These are phyloP conservation scores for Rhagophthalmus giganteus DNA, from an alignment of 2,888 invertebrate species.

Conservation along the genomic window DNA sequence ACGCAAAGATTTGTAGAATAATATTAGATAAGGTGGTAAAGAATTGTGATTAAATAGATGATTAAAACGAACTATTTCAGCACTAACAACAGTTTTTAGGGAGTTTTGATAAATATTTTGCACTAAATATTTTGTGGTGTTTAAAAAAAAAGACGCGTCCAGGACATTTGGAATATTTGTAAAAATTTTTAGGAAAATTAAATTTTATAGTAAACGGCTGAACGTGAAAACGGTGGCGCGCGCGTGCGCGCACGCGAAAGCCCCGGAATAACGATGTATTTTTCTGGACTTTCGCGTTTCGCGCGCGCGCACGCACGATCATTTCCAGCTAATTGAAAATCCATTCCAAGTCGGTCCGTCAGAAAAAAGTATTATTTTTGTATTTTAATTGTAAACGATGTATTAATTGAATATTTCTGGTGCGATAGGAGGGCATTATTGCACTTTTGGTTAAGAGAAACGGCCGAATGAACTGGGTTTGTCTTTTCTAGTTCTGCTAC, in stretches of 20 bases:
- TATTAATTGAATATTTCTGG: constrained; percentile 11
- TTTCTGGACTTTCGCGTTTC: too few species aligned
- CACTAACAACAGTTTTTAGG: constrained; percentile 13
- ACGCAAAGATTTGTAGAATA: constrained; percentile 18
- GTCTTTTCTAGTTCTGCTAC: constrained; percentile 20
- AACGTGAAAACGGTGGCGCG: constrained; percentile 6
- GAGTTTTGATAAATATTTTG: constrained; percentile 28
- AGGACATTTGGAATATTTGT: constrained; percentile 13
- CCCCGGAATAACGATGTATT: too few species aligned
- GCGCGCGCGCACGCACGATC: too few species aligned
- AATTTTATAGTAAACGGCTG: constrained; percentile 16
- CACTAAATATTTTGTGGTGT: constrained; percentile 15
- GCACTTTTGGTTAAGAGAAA: constrained; percentile 13
- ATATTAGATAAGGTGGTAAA: constrained; percentile 20
- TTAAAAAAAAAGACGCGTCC: constrained; percentile 12
- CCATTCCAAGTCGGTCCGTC: constrained; percentile 16
- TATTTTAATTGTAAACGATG: constrained; percentile 11
- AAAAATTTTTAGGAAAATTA: constrained; percentile 17
- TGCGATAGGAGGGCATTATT: constrained; percentile 25
- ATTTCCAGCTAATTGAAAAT: background rate
- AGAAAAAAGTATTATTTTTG: constrained; percentile 18
- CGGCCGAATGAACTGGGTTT: constrained; percentile 13
- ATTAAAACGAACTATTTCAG: constrained; percentile 17
- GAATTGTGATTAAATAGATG: constrained; percentile 28
- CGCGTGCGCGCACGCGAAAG: too few species aligned